Base-by-base conservation (phyloP, 2,113 vertebrate genomes). In the Ceyx melanurus region DNA sequence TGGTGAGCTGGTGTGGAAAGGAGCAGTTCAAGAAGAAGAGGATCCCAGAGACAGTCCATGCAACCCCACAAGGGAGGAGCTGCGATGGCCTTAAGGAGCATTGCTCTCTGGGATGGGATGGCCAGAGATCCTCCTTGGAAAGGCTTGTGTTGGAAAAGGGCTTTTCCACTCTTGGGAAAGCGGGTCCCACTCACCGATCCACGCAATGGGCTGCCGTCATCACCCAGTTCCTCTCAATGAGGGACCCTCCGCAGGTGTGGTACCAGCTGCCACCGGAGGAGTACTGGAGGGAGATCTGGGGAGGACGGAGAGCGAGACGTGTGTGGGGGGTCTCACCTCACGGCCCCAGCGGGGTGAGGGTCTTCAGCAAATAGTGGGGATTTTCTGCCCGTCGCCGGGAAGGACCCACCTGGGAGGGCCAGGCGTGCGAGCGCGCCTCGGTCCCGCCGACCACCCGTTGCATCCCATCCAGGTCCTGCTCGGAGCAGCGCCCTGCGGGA, bases 121-220 rank as follows among this genome's bases (percentile, higher is more conserved):
- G 23, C 1, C 42, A 0, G 12, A 26, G 3, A 8, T 20, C 16
- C 3, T 14, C 17, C 37, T 7, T 0, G 48, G 48, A 0, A 26
- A 64, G 21, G 31, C 1, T 66, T 53, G 13, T 3, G 56, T 13
- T 61, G 56, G n/a, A 13, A 25, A 81, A 25, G 0, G 6, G 14
- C 13, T 37, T 15, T 45, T 10, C 3, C 14, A 18, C 0, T n/a
- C 1, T 3, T 28, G 9, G 66, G 51, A 9, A 20, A n/a, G 13
- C 2, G 16, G 29, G 45, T 9, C 0, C 17, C 3, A 2, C 95
- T 93, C 75, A 98, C 98, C 22, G 79, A 73, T 97, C 97, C 11
- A 98, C 97, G 25, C 98, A 99, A 88, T 99, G 98, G 95, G 99
- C 99, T 12, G 98, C 99, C 0, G 98, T 99, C 98, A 99, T 93